A percentile compares a stretch with the other conserved stretches of the same genome.
Conservation (phyloP, 2,888 invertebrate genomes). For the Agrypnus murinus region DNA sequence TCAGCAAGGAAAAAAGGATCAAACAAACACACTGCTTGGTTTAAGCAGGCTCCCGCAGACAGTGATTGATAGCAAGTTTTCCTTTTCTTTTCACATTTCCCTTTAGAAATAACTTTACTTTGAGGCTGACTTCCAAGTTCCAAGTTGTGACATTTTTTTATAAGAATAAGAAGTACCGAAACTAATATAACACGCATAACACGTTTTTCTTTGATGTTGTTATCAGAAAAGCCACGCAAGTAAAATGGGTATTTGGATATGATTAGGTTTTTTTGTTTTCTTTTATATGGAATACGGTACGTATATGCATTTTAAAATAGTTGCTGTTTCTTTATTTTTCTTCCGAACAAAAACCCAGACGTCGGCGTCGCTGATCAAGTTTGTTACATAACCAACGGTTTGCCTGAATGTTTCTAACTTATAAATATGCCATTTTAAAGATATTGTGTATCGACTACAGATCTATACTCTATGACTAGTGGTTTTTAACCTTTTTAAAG, state of each 20-base stretch:
- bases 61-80: constrained; percentile 64
- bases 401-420: too few species aligned
- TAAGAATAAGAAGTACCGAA: constrained; percentile 24
- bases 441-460: too few species aligned
- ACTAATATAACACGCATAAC: constrained; percentile 36
- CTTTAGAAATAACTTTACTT: constrained; percentile 52
- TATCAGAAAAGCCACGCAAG: constrained; percentile 5
- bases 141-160: constrained; percentile 44
- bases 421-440: too few species aligned
- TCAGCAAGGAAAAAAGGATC: constrained; percentile 61
- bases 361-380: too few species aligned
- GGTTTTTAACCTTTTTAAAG: too few species aligned
- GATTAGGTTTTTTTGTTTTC: neutral
- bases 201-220: constrained; percentile 36
- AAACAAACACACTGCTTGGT: constrained; percentile 62
- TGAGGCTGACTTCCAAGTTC: constrained; percentile 42
- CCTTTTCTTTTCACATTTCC: constrained; percentile 55
- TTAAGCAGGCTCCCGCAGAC: constrained; percentile 63
- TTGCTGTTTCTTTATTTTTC: too few species aligned
- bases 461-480: too few species aligned
- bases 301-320: too few species aligned
- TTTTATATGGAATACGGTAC: neutral
- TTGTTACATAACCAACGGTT: too few species aligned
- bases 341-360: too few species aligned
- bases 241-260: neutral